Percentiles rank a stretch among this genome's conserved stretches.
These are phyloP conservation scores for Ctenopoma kingsleyae DNA, from an alignment of 2,797 vertebrate genomes.

Conservation along the genomic window DNA sequence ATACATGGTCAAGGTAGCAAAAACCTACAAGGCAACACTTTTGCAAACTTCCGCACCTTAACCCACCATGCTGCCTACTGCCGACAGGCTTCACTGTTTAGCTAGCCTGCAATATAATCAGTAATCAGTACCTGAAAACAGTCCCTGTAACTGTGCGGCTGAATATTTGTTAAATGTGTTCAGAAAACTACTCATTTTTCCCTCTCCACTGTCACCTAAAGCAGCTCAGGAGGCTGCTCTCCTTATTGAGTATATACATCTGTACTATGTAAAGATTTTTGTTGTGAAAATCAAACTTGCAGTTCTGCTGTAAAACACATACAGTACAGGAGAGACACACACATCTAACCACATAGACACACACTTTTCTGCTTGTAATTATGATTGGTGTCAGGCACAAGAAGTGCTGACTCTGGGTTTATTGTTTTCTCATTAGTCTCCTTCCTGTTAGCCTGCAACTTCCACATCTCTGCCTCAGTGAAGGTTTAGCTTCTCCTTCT, in stretches of 20 bases:
- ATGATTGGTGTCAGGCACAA: constrained; percentile 17
- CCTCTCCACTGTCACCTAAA: no score
- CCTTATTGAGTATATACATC: no score
- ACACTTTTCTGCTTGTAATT: constrained; percentile 16
- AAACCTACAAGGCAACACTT: no score
- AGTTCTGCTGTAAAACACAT: background rate
- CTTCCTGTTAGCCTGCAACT: constrained; percentile 38
- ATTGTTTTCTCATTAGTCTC: constrained; percentile 25
- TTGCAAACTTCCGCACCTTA: no score
- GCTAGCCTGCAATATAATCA: no score
- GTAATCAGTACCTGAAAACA: background rate
- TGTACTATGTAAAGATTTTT: no score
- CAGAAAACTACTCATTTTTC: background rate
- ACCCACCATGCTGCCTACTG: no score
- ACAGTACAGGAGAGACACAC: background rate
- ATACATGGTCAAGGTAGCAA: no score
- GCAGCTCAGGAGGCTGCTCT: no score
- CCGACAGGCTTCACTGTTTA: no score
- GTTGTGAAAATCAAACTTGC: background rate
- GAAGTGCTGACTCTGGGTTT: constrained; percentile 40
- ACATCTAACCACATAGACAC: background rate
- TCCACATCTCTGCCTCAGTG: constrained; percentile 32
- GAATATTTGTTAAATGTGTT: background rate
- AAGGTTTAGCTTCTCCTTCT: constrained; percentile 33
- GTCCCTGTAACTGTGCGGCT: background rate